Evolutionary conservation across 1,140 invertebrate genomes (phyloP), one percentile per base, ranked within the genome.

Genomic region (Meloidogyne chitwoodi): DNA sequence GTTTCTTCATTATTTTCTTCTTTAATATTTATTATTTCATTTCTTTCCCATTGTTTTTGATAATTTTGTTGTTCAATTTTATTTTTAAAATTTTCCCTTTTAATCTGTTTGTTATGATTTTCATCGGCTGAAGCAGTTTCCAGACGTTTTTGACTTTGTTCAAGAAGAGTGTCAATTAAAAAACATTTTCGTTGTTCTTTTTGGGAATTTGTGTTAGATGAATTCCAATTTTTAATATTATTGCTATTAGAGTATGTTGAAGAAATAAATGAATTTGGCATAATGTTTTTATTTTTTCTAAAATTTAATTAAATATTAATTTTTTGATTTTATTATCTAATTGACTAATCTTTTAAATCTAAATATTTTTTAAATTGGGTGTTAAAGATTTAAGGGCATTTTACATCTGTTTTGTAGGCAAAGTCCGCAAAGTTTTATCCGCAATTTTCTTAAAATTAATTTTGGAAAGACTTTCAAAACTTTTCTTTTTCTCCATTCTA

Each of bases 111-210:
- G n/a, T n/a, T n/a, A n/a, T n/a, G n/a, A n/a, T n/a, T n/a, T n/a
- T n/a, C n/a, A n/a, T n/a, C n/a, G n/a, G n/a, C 10, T 38, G 0
- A 3, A 24, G 19, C 61, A 16, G 76, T 44, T 6, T 80, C 73
- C 10, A 80, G 44, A 34, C 74, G 26, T 38, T 68, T 80, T 48
- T 80, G 79, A 3, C 81, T 81, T 24, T 80, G 82, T 68, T 80
- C 79, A 19, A 80, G 81, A 16, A 80, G 24, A 3, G 76, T 81
- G 29, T 80, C 79, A 29, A 80, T 82, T 3, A 80, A 64, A 41
- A 80, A 80, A 19, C 79, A 81, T 34, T 74, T 73, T 34, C 75
- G n/a, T 22, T 77, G 68, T 56, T 22, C n/a, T n/a, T 56, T 2
- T n/a, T 5, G 10, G 29, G 2, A 3, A 3, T 3, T 31, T 8